These are phyloP conservation scores for Carollia perspicillata DNA, from an alignment of 2,113 vertebrate genomes.

Conservation along the genomic window DNA sequence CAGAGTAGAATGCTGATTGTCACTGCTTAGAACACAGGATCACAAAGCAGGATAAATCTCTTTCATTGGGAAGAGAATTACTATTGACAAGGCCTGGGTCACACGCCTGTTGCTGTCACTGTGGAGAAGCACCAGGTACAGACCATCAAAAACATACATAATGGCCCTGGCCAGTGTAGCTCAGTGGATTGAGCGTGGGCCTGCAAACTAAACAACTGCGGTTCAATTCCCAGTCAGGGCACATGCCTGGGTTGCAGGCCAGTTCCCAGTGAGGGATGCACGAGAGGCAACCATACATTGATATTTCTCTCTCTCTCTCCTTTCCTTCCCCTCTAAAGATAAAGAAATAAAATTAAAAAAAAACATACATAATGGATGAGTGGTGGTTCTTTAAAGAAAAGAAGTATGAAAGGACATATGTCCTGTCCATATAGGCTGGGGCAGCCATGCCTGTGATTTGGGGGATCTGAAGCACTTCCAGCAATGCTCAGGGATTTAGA, in stretches of 20 bases:
- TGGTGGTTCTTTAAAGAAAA: background rate
- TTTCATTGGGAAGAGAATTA: background rate
- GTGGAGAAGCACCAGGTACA: background rate
- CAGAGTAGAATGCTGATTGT: background rate
- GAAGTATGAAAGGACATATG: background rate
- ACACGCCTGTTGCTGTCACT: background rate
- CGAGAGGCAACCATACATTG: too few species aligned
- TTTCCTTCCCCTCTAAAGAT: too few species aligned
- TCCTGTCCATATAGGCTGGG: background rate
- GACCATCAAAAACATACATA: background rate
- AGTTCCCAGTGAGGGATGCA: too few species aligned
- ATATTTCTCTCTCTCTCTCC: too few species aligned
- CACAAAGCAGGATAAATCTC: background rate
- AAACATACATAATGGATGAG: background rate
- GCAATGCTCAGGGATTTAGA: background rate
- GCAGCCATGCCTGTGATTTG: background rate
- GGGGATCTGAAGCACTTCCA: background rate
- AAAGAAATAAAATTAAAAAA: too few species aligned
- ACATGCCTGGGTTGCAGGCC: too few species aligned
- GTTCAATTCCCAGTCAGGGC: too few species aligned
- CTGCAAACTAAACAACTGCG: too few species aligned
- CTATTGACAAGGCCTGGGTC: background rate
- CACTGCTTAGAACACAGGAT: background rate
- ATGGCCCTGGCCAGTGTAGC: too few species aligned
- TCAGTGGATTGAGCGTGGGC: too few species aligned